Base-by-base conservation (phyloP, 2,888 invertebrate species). In the Ectobius pallidus region DNA sequence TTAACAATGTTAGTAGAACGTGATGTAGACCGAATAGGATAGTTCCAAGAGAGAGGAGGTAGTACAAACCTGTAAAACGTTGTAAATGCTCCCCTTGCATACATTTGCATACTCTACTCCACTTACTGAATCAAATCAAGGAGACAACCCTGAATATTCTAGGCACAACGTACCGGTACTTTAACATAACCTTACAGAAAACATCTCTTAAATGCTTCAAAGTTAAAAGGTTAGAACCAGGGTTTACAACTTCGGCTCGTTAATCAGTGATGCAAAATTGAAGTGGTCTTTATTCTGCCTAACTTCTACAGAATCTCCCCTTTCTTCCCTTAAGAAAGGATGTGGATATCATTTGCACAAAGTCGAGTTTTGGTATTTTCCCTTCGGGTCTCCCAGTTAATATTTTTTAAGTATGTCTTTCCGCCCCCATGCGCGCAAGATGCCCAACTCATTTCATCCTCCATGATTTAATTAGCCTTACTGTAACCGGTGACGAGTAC, bases 1-100 rank as follows among this genome's bases (percentile, higher is more conserved):
- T 58, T 58, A 58, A 58, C 58, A 58, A 58, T 58, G 58, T 58
- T 58, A 58, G 58, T 32, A 30, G 58, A 30, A 58, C 58, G 58
- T 32, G 58, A 58, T 58, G 58, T 16, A 32, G 58, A n/a, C 58
- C 1, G 22, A 58, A 58, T 9, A 58, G 32, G 16, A 30, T 32
- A 58, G 16, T 30, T 30, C n/a, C 30, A 30, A 58, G 58, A n/a
- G n/a, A 46, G n/a, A 46, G n/a, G 46, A n/a, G 4, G 11, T 46
- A n/a, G 46, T 30, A 58, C 58, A 30, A 58, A 30, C 58, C 58
- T 58, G 58, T 58, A 58, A 58, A 58, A 58, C 14, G 27, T n/a
- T 58, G 58, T 58, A 58, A 58, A 30, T n/a, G 58, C n/a, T 30
- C 58, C 58, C 58, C 18, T 58, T 58, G 58, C 58, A 58, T 58